A percentile compares a stretch with the other conserved stretches of the same genome.
These are phyloP conservation scores for Coptodon rendalli DNA, from an alignment of 2,113 vertebrate genomes.

Conservation along the genomic window DNA sequence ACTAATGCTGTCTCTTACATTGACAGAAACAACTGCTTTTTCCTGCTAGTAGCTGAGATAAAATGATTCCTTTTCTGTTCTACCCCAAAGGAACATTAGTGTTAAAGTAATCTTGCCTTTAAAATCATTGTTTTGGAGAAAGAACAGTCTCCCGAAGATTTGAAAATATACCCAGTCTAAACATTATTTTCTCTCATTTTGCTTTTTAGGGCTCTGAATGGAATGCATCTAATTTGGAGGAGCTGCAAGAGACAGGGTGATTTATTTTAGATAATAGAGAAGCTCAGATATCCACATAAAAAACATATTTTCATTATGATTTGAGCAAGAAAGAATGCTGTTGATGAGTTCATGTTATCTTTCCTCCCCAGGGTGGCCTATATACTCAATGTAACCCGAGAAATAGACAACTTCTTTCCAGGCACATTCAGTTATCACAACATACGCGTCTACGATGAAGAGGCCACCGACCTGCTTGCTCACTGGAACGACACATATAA, in stretches of 20 bases:
- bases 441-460: constrained; percentile 91
- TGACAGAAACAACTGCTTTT: background rate
- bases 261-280: constrained; percentile 55
- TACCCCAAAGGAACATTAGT: background rate
- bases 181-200: constrained; percentile 42
- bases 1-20: background rate
- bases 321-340: constrained; percentile 32
- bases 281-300: constrained; percentile 2
- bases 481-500: constrained; percentile 98
- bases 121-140: constrained; percentile 16
- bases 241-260: constrained; percentile 90
- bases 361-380: constrained; percentile 82
- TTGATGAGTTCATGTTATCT: constrained; percentile 7
- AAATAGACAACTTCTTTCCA: constrained; percentile 97
- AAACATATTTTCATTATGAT: constrained; percentile 30
- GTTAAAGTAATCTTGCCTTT: background rate
- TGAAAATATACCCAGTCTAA: background rate
- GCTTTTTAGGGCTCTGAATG: constrained; percentile 91
- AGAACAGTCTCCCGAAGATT: background rate
- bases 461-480: constrained; percentile 90
- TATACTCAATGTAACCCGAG: constrained; percentile 94
- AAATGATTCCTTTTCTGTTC: background rate
- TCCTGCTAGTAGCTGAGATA: background rate
- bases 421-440: constrained; percentile 94
- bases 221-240: constrained; percentile 98